Evolutionary conservation across 2,888 invertebrate genomes (phyloP), one percentile per base, ranked within the genome.

Genomic region (Mythimna albipuncta): DNA sequence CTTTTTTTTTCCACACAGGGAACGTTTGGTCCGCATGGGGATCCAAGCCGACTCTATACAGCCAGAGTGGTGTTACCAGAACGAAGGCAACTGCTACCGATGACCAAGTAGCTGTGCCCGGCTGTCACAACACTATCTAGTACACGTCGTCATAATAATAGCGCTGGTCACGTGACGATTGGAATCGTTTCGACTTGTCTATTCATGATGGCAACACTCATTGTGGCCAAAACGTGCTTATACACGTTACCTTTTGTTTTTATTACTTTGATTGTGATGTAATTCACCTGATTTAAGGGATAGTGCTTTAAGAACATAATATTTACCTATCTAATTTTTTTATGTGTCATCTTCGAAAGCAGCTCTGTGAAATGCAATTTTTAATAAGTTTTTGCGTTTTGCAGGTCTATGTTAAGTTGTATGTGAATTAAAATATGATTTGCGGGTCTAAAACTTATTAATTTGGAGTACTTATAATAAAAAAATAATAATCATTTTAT

Each of bases 41-140:
- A 95, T 98, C 67, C 92, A 96, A n/a, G 97, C 98, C 0, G 98
- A 99, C 85, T 97, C 97, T 19, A 90, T 99, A 67, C 97, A 98
- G 90, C 99, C 99, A 0, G 97, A 98, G 90, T 99, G 98, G 98
- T 99, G 99, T 89, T 95, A 97, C 83, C 98, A 98, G 89, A 98
- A 99, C 91, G 98, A 98, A 91, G 97, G 97, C 47, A 96, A 97
- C 79, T 98, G 98, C 89, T 92, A 94, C 80, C 80, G 77, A 61
- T 81, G 69, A 80, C 5, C 32, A 10, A 44, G 2, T 21, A 57
- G 70, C 64, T 47, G 47, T 54, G 38, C 10, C 38, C 59, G 7
- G n/a, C n/a, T 41, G 19, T 57, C 66, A 52, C 63, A 66, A 64
- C 44, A 58, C 16, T 68, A 55, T 35, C 6, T 13, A 38, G 38